A percentile compares a stretch with the other conserved stretches of the same genome.
These are phyloP conservation scores for Daubentonia madagascariensis DNA, from an alignment of 2,113 vertebrate species.

Conservation along the genomic window DNA sequence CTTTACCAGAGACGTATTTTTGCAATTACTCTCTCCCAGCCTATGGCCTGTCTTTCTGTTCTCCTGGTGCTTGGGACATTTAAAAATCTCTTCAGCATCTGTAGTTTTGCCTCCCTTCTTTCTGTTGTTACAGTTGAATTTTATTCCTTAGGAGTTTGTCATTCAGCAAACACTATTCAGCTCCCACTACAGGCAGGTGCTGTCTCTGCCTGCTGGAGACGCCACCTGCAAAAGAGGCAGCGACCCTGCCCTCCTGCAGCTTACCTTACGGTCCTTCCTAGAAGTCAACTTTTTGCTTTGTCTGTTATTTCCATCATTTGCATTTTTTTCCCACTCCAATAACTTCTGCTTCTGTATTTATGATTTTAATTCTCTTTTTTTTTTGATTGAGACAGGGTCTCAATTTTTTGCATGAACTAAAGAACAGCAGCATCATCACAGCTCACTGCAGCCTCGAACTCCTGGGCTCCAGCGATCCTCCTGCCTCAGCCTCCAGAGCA, in stretches of 20 bases:
- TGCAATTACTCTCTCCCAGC: not conserved
- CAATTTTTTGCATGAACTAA: too few species aligned
- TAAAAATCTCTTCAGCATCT: not conserved
- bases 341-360: not conserved
- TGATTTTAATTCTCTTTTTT: not conserved
- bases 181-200: too few species aligned
- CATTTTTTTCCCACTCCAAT: not conserved
- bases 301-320: too few species aligned
- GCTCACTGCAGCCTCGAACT: not conserved
- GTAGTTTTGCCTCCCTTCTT: too few species aligned
- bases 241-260: too few species aligned
- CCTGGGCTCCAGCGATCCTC: not conserved
- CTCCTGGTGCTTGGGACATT: not conserved
- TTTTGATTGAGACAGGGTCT: too few species aligned
- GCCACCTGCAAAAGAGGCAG: accelerated
- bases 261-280: accelerated
- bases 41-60: not conserved
- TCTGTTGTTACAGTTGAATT: not conserved
- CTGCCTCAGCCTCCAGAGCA: not conserved
- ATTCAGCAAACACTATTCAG: not conserved
- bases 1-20: not conserved
- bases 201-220: not conserved
- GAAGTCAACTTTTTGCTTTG: not conserved
- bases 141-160: not conserved
- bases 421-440: not conserved